phyloP scores from a whole-genome alignment of 2,888 invertebrate genomes.

The Cephus sareptanus region DNA sequence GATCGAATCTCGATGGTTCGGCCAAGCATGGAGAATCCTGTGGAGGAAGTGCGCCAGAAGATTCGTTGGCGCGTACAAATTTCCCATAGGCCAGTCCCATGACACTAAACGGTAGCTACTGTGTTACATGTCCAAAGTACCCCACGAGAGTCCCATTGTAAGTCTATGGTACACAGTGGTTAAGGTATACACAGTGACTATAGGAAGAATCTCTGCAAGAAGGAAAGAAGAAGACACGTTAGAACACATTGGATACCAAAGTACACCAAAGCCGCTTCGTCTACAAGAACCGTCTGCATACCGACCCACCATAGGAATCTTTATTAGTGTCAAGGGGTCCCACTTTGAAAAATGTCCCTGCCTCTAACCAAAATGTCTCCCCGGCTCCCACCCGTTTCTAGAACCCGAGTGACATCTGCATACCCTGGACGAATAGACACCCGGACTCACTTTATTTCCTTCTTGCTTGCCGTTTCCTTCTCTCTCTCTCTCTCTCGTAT shows the following conservation, averaged over 20 bases:
- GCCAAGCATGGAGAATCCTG: background rate
- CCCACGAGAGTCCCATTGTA: background rate
- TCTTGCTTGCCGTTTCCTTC: background rate
- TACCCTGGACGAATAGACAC: conserved; percentile 35
- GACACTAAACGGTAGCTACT: background rate
- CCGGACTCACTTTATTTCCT: conserved; percentile 9
- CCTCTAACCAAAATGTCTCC: conserved; percentile 19
- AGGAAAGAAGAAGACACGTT: conserved; percentile 7
- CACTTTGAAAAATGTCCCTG: conserved; percentile 44
- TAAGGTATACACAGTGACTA: background rate
- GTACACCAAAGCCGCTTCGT: conserved; percentile 35
- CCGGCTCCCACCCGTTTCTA: conserved; percentile 20
- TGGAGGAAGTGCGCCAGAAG: background rate
- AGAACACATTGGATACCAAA: conserved; percentile 25
- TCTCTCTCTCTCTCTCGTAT: too few species aligned
- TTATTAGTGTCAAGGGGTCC: conserved; percentile 52
- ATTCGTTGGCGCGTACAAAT: background rate
- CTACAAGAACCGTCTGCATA: conserved; percentile 36
- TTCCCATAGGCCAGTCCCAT: conserved; percentile 1
- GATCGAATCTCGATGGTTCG: background rate
- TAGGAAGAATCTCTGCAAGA: conserved; percentile 3
- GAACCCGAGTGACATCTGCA: conserved; percentile 44
- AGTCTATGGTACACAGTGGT: background rate
- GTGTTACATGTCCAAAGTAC: background rate
- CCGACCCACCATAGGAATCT: conserved; percentile 43